phyloP scores from a whole-genome alignment of 2,888 invertebrate species.

The Corbicula japonica region DNA sequence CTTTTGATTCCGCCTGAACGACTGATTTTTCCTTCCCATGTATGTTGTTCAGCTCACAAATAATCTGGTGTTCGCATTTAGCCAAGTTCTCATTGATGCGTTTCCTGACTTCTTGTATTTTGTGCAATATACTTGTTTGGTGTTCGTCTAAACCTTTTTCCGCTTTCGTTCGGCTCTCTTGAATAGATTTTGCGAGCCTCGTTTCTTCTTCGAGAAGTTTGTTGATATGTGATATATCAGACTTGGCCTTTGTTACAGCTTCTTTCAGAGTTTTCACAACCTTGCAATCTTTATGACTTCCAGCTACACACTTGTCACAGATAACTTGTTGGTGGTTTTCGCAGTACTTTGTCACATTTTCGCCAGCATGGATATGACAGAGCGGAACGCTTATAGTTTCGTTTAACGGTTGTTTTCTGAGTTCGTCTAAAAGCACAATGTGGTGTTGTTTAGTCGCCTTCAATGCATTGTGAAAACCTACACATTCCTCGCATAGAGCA shows the following conservation, averaged over 20 bases:
- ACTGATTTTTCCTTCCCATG: slow-evolving; percentile 57
- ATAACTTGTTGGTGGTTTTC: slow-evolving; percentile 63
- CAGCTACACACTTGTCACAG: slow-evolving; percentile 66
- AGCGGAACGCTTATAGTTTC: slow-evolving; percentile 57
- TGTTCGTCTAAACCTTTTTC: slow-evolving; percentile 49
- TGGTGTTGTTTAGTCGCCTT: slow-evolving; percentile 68
- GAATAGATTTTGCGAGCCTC: slow-evolving; percentile 57
- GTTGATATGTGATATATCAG: slow-evolving; percentile 29
- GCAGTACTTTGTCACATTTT: slow-evolving; percentile 64
- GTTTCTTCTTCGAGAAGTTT: slow-evolving; percentile 54
- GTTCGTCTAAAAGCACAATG: slow-evolving; percentile 40
- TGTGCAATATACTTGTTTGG: slow-evolving; percentile 48
- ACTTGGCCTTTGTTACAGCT: slow-evolving; percentile 38
- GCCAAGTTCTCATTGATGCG: slow-evolving; percentile 64
- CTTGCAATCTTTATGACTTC: slow-evolving; percentile 62
- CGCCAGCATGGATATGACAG: slow-evolving; percentile 63
- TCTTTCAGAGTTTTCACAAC: slow-evolving; percentile 55
- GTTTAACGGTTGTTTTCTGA: slow-evolving; percentile 52
- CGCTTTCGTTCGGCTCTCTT: slow-evolving; percentile 57
- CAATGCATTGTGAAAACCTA: slow-evolving; percentile 66
- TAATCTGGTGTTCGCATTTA: slow-evolving; percentile 63
- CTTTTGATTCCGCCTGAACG: slow-evolving; percentile 58
- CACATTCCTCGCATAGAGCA: slow-evolving; percentile 66
- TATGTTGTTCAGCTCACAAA: slow-evolving; percentile 57
- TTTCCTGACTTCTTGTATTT: slow-evolving; percentile 60